Evolutionary conservation across 2,888 invertebrate species (phyloP).

Genomic region (Elysia crispata): DNA sequence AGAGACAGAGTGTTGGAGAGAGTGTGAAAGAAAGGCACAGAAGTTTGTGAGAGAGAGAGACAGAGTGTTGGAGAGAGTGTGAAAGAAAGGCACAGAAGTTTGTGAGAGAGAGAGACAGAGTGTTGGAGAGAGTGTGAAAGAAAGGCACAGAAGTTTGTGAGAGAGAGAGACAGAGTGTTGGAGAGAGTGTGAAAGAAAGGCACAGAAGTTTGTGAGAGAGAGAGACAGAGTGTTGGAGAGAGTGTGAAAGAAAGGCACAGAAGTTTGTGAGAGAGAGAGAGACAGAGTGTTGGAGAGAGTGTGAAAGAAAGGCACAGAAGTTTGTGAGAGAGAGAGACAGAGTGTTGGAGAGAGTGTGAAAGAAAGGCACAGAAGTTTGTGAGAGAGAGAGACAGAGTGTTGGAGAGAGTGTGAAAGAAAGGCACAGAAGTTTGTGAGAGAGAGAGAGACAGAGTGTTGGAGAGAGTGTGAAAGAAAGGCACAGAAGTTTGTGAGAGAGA

Average conservation of each 20-base stretch:
- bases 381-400: too few species aligned
- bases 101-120: constrained; percentile 29
- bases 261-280: constrained; percentile 21
- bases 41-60: background rate
- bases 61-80: constrained; percentile 16
- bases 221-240: constrained; percentile 16
- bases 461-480: background rate
- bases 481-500: background rate
- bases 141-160: constrained; percentile 15
- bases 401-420: constrained; percentile 3
- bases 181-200: constrained; percentile 1
- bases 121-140: constrained; percentile 1
- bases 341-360: background rate
- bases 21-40: background rate
- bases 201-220: background rate
- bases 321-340: background rate
- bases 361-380: too few species aligned
- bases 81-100: constrained; percentile 24
- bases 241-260: constrained; percentile 30
- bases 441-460: background rate
- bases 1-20: constrained; percentile 20
- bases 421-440: background rate
- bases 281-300: constrained; percentile 5
- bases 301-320: constrained; percentile 23
- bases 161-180: constrained; percentile 17